These are phyloP conservation scores for Leucozona laternaria DNA, from an alignment of 2,888 invertebrate genomes.

Conservation along the genomic window DNA sequence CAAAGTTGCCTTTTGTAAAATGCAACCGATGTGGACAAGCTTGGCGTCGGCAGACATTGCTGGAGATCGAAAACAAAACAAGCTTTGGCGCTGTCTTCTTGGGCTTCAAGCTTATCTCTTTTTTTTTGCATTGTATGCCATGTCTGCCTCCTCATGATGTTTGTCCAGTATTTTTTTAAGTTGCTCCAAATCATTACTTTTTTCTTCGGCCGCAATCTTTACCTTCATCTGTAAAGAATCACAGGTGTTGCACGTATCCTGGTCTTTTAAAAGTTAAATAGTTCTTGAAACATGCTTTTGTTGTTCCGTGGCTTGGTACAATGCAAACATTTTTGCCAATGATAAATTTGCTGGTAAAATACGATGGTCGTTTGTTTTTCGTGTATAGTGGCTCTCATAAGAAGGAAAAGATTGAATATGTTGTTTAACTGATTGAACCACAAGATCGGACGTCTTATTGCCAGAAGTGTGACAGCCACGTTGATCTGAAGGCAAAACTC, in stretches of 20 bases:
- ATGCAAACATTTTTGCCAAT: conserved; percentile 14
- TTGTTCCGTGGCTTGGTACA: background rate
- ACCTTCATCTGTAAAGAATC: background rate
- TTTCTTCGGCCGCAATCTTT: background rate
- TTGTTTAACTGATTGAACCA: conserved; percentile 14
- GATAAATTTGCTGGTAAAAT: conserved; percentile 20
- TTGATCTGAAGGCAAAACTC: conserved; percentile 6
- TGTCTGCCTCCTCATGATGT: background rate
- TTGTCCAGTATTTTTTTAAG: background rate
- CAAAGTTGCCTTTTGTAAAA: conserved; percentile 1
- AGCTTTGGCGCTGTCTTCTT: background rate
- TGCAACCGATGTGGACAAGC: conserved; percentile 2
- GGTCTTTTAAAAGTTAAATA: background rate
- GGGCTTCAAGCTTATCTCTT: background rate
- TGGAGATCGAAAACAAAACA: conserved; percentile 16
- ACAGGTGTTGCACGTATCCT: background rate
- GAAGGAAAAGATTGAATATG: conserved; percentile 8
- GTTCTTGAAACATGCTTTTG: background rate
- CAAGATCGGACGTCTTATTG: background rate
- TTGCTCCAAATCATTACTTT: background rate
- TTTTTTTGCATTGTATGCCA: background rate
- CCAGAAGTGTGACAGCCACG: background rate
- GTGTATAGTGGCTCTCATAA: background rate
- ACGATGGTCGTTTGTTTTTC: background rate
- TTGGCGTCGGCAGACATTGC: conserved; percentile 2